Percentiles rank a stretch among this genome's conserved stretches.
Evolutionary conservation across 2,888 invertebrate genomes (phyloP).

Genomic region (Drosophila picticornis): DNA sequence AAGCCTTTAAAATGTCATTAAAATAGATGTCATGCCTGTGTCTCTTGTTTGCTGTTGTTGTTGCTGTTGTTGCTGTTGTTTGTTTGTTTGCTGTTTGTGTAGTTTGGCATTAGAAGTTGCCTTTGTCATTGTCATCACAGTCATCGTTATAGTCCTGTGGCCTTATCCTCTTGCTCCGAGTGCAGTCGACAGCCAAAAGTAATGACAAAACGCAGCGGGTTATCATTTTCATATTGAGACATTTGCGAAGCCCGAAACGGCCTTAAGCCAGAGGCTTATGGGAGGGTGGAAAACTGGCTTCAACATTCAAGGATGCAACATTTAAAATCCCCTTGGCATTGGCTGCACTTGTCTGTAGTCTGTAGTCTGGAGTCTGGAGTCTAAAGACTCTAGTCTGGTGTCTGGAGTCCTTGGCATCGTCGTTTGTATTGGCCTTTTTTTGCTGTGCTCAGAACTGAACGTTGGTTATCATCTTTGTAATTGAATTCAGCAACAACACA

Average conservation of each 20-base stretch:
- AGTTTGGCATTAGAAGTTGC: conserved; percentile 45
- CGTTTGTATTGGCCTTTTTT: conserved; percentile 12
- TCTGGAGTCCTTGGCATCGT: conserved; percentile 37
- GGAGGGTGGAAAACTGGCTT: neutral
- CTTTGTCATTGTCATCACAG: conserved; percentile 37
- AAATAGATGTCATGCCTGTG: conserved; percentile 56
- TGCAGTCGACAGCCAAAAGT: conserved; percentile 75
- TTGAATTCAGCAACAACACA: conserved; percentile 80
- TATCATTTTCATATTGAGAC: conserved; percentile 79
- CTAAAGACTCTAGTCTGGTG: conserved; percentile 15
- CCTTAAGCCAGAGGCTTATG: conserved; percentile 24
- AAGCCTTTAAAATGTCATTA: conserved; percentile 74
- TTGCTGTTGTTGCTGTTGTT: conserved; percentile 24
- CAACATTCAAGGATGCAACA: conserved; percentile 66
- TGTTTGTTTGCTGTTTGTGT: conserved; percentile 30
- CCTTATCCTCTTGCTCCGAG: conserved; percentile 32
- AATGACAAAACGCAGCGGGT: conserved; percentile 78
- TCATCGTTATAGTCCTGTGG: conserved; percentile 25
- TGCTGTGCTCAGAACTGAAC: neutral
- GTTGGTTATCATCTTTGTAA: conserved; percentile 68
- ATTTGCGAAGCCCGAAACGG: conserved; percentile 51
- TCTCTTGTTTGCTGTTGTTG: conserved; percentile 18
- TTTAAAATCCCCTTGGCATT: conserved; percentile 63
- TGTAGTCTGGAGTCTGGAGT: conserved; percentile 26
- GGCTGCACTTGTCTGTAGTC: conserved; percentile 49